Evolutionary conservation across 2,888 invertebrate species (phyloP).

Genomic region (Synanthedon myopaeformis): DNA sequence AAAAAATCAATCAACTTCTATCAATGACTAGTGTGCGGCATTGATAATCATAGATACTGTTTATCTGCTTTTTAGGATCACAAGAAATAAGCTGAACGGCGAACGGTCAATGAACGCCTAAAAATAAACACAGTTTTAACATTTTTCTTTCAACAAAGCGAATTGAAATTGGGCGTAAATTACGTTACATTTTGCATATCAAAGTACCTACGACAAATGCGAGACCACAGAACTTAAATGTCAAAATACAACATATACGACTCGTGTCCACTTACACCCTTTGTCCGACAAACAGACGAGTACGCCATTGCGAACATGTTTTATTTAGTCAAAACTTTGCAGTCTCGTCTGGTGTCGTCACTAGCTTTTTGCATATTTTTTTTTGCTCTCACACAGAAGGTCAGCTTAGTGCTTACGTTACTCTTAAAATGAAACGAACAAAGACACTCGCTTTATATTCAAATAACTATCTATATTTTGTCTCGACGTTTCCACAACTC

Average conservation of each 20-base stretch:
- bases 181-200: neutral
- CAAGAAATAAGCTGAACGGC: too few relatives aligned
- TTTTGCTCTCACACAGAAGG: slow-evolving; percentile 17
- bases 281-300: neutral
- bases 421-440: slow-evolving; percentile 11
- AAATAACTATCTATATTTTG: slow-evolving; percentile 18
- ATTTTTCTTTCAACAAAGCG: too few relatives aligned
- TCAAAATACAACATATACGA: neutral
- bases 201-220: neutral
- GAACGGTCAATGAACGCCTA: too few relatives aligned
- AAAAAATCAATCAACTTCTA: too few relatives aligned
- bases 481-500: slow-evolving; percentile 4
- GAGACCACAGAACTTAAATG: neutral
- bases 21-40: too few relatives aligned
- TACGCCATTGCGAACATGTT: slow-evolving; percentile 9
- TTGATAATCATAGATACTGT: too few relatives aligned
- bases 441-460: slow-evolving; percentile 11
- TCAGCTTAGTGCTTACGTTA: slow-evolving; percentile 14
- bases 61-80: too few relatives aligned
- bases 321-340: slow-evolving; percentile 22
- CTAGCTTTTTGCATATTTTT: slow-evolving; percentile 24
- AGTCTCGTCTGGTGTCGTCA: slow-evolving; percentile 14
- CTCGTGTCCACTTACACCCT: neutral
- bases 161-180: neutral
- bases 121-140: too few relatives aligned